phyloP scores from a whole-genome alignment of 2,797 vertebrate genomes.

The Hypotaenidia philippensis region DNA sequence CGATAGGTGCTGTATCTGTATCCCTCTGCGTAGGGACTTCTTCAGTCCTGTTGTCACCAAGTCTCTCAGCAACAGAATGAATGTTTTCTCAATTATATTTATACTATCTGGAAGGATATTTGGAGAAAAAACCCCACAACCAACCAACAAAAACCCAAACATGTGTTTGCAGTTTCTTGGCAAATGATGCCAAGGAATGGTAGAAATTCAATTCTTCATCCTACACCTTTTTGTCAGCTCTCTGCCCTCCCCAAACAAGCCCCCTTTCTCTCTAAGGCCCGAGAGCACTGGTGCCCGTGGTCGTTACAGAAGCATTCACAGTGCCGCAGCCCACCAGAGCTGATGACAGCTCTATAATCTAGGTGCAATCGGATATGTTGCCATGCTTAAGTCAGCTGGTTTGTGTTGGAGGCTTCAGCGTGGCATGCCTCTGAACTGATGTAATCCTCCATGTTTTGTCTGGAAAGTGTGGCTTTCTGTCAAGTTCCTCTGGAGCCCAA shows the following conservation, averaged over 20 bases:
- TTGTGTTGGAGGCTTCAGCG: slow-evolving; percentile 11
- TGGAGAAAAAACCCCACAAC: too few species aligned
- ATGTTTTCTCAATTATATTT: neutral
- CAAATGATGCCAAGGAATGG: neutral
- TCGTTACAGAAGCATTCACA: neutral
- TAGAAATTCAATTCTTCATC: slow-evolving; percentile 1
- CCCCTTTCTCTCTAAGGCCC: neutral
- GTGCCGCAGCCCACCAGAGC: neutral
- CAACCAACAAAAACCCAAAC: too few species aligned
- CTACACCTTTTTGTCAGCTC: neutral
- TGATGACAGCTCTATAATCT: slow-evolving; percentile 49
- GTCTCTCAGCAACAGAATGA: neutral
- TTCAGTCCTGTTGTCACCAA: neutral
- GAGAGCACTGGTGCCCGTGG: neutral
- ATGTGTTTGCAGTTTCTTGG: neutral
- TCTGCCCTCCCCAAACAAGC: neutral
- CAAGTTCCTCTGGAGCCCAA: neutral
- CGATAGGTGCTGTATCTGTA: neutral
- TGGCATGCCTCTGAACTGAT: slow-evolving; percentile 30
- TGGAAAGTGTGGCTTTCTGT: slow-evolving; percentile 38
- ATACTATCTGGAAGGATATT: neutral
- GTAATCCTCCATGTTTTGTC: slow-evolving; percentile 20
- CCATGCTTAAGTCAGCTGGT: slow-evolving; percentile 30
- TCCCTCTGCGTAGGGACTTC: neutral
- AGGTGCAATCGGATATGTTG: neutral